phyloP scores from a whole-genome alignment of 1,140 invertebrate species.

The Telenomus remus region DNA sequence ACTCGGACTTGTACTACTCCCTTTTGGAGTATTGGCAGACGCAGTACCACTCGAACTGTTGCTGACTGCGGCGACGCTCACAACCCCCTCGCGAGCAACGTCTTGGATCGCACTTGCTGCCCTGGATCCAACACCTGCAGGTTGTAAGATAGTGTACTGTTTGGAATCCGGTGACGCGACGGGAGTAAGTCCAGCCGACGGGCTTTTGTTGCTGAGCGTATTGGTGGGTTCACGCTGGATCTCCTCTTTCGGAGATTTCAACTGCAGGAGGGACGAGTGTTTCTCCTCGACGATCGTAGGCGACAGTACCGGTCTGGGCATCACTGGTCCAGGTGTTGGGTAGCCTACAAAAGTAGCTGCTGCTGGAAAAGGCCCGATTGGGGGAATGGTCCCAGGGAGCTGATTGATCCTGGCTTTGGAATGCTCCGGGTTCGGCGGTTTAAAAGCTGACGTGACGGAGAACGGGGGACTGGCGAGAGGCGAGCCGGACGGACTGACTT shows the following conservation, averaged over 20 bases:
- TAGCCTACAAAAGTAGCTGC: constrained; percentile 81
- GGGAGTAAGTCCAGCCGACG: constrained; percentile 58
- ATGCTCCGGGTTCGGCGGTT: constrained; percentile 79
- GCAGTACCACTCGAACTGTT: constrained; percentile 61
- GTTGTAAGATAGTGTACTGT: constrained; percentile 89
- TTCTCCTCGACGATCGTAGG: constrained; percentile 70
- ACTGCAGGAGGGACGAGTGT: constrained; percentile 71
- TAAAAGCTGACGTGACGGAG: constrained; percentile 84
- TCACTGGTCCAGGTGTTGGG: constrained; percentile 70
- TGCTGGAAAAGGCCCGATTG: constrained; percentile 79
- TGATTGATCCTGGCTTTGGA: constrained; percentile 69
- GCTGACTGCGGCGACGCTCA: constrained; percentile 80
- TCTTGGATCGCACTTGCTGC: constrained; percentile 87
- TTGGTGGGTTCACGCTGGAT: constrained; percentile 52
- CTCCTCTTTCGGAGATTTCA: constrained; percentile 74
- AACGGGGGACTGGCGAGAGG: constrained; percentile 71
- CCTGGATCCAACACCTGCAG: constrained; percentile 84
- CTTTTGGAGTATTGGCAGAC: no score
- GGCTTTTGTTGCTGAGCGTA: constrained; percentile 51
- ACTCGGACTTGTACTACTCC: constrained; percentile 28
- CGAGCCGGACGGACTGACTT: constrained; percentile 60
- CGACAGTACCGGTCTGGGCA: constrained; percentile 67
- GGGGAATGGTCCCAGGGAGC: constrained; percentile 66
- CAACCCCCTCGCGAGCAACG: constrained; percentile 80
- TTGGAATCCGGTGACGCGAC: constrained; percentile 78